phyloP scores from a whole-genome alignment of 2,888 invertebrate species.

The Ophion ellenae region DNA sequence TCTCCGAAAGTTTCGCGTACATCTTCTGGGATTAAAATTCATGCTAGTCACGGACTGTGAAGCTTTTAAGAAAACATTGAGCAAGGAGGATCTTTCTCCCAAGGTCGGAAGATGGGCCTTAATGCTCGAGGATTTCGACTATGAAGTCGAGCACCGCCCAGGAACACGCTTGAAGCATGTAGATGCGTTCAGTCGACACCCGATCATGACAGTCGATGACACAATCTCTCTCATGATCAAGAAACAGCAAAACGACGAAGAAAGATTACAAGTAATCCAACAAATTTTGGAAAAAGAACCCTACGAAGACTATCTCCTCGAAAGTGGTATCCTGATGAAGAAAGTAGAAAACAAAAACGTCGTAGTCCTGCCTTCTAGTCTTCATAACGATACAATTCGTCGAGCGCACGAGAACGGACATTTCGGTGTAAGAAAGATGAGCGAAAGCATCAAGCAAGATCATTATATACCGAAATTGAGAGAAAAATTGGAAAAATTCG shows the following conservation, averaged over 20 bases:
- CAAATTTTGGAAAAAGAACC: background rate
- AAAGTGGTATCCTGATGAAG: background rate
- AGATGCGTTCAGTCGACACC: background rate
- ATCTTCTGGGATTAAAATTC: background rate
- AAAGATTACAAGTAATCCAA: background rate
- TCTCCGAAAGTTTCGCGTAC: too few species aligned
- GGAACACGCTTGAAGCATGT: too few species aligned
- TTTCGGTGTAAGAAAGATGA: constrained; percentile 42
- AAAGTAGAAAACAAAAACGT: background rate
- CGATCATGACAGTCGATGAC: background rate
- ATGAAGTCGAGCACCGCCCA: too few species aligned
- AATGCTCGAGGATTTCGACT: too few species aligned
- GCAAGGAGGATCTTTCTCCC: background rate
- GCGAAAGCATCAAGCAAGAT: constrained; percentile 36
- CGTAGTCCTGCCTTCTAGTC: too few species aligned
- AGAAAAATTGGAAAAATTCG: constrained; percentile 38
- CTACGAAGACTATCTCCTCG: background rate
- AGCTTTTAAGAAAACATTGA: background rate
- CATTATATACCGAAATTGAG: constrained; percentile 42
- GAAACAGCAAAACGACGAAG: background rate
- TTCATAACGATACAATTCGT: too few species aligned
- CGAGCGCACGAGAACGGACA: too few species aligned
- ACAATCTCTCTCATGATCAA: background rate
- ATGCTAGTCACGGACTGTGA: background rate
- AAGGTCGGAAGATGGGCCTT: too few species aligned